Evolutionary conservation across 2,888 invertebrate species (phyloP).

Genomic region (Ommatoiulus sabulosus): DNA sequence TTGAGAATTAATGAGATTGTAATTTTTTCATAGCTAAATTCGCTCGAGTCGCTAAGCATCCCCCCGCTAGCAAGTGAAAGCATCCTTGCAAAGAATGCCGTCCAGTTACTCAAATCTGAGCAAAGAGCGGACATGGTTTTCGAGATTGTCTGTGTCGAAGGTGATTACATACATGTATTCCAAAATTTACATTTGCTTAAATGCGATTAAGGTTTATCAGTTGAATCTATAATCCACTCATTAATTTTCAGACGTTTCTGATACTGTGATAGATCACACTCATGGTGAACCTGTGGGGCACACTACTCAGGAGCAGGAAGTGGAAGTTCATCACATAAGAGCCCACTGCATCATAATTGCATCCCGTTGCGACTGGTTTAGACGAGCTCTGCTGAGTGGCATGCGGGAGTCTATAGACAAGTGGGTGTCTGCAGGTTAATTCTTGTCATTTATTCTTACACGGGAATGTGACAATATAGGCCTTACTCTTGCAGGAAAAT

Average conservation of each 20-base stretch:
- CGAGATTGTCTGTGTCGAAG: constrained; percentile 70
- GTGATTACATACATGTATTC: constrained; percentile 61
- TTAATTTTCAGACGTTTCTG: constrained; percentile 64
- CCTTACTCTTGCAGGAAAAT: constrained; percentile 72
- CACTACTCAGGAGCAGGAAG: constrained; percentile 64
- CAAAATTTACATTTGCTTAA: neutral
- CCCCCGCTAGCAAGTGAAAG: constrained; percentile 73
- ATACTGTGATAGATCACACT: constrained; percentile 67
- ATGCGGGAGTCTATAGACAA: constrained; percentile 79
- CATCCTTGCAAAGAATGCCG: constrained; percentile 72
- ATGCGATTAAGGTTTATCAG: neutral
- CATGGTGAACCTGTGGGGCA: constrained; percentile 63
- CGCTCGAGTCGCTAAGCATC: constrained; percentile 75
- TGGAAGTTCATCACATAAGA: constrained; percentile 65
- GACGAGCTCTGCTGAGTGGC: constrained; percentile 76
- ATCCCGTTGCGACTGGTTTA: constrained; percentile 78
- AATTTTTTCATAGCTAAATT: constrained; percentile 70
- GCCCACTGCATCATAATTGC: constrained; percentile 78
- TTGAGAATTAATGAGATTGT: no score
- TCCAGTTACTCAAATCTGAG: constrained; percentile 72
- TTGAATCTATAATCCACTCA: neutral
- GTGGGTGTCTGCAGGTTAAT: constrained; percentile 66
- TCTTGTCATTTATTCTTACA: neutral
- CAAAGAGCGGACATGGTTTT: constrained; percentile 76
- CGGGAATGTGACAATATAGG: neutral